A percentile compares a stretch with the other conserved stretches of the same genome.
phyloP scores from a whole-genome alignment of 2,888 invertebrate species.

The Baronia brevicornis region DNA sequence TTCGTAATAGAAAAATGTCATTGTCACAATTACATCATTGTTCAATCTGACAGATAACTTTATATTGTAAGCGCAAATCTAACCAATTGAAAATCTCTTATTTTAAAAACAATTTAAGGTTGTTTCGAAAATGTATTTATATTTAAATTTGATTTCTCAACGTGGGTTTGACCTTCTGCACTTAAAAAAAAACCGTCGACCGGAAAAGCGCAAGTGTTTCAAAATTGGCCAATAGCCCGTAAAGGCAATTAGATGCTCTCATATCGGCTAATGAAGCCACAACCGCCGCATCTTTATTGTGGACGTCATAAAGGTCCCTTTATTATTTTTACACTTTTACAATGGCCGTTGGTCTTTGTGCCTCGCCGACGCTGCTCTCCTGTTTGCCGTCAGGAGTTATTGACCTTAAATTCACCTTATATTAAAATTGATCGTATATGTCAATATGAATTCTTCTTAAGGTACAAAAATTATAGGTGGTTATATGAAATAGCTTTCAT shows the following conservation, averaged over 20 bases:
- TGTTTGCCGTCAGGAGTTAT: conserved; percentile 20
- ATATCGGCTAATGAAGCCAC: conserved; percentile 46
- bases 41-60: no score
- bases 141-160: no score
- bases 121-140: no score
- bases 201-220: conserved; percentile 8
- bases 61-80: not conserved
- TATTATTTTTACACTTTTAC: conserved; percentile 50
- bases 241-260: conserved; percentile 35
- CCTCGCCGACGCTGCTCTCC: conserved; percentile 31
- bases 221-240: conserved; percentile 21
- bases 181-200: no score
- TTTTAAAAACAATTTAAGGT: no score
- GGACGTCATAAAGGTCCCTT: conserved; percentile 33
- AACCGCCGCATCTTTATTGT: conserved; percentile 39
- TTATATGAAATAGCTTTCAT: no score
- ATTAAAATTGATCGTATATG: conserved; percentile 11
- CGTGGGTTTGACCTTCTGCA: no score
- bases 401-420: conserved; percentile 21
- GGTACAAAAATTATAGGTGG: not conserved
- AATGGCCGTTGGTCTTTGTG: conserved; percentile 42
- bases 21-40: no score
- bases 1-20: no score
- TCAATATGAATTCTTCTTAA: conserved; percentile 1
- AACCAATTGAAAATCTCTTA: not conserved